Evolutionary conservation across 2,888 invertebrate species (phyloP).

Genomic region (Epistrophella euchroma): DNA sequence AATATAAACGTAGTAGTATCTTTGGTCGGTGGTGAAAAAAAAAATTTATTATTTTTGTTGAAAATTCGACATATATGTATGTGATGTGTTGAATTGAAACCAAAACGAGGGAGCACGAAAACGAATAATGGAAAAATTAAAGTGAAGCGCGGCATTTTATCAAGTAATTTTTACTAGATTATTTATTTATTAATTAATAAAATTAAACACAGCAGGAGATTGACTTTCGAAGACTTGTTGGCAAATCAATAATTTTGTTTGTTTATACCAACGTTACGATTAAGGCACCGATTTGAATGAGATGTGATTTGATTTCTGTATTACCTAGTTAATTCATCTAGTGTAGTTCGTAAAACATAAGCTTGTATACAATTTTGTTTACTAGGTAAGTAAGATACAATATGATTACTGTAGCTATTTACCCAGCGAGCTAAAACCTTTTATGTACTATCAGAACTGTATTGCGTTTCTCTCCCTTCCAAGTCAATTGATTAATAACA

Average conservation of each 20-base stretch:
- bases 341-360: neutral
- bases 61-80: too few species aligned
- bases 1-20: too few species aligned
- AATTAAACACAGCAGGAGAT: neutral
- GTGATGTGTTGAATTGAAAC: too few species aligned
- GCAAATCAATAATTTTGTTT: neutral
- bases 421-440: neutral
- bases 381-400: neutral
- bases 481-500: conserved; percentile 8
- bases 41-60: too few species aligned
- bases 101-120: neutral
- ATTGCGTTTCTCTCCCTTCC: neutral
- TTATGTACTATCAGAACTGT: neutral
- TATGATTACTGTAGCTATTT: neutral
- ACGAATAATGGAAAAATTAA: neutral
- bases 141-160: neutral
- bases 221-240: neutral
- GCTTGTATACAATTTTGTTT: neutral
- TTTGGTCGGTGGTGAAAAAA: too few species aligned
- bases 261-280: neutral
- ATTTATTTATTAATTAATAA: neutral
- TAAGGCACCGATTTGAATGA: neutral
- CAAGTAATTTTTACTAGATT: neutral
- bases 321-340: neutral
- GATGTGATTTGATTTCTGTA: neutral